A percentile compares a stretch with the other conserved stretches of the same genome.
Conservation (phyloP, 2,888 invertebrate genomes). For the Euzetes globulus region DNA sequence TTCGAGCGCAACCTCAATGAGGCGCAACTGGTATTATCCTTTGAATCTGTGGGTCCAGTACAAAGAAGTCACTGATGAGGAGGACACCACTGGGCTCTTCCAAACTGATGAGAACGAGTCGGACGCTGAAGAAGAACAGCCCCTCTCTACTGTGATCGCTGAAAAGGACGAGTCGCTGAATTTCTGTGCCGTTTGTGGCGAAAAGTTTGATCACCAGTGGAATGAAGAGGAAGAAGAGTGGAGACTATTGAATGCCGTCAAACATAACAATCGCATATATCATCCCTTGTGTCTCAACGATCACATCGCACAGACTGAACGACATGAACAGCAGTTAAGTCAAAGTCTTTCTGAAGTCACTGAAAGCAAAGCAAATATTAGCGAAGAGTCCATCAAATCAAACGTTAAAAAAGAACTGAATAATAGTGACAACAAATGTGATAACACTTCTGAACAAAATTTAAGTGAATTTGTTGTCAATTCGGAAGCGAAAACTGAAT, state of each 20-base stretch:
- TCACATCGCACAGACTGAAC: conserved; percentile 4
- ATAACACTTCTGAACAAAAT: neutral
- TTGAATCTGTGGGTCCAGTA: conserved; percentile 34
- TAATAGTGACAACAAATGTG: conserved; percentile 8
- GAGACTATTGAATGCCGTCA: conserved; percentile 73
- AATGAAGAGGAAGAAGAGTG: conserved; percentile 96
- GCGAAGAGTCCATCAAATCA: conserved; percentile 7
- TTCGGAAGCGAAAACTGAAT: neutral
- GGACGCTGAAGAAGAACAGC: conserved; percentile 10
- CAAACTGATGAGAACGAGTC: neutral
- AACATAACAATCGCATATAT: conserved; percentile 38
- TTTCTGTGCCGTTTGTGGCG: conserved; percentile 79
- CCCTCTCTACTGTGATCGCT: conserved; percentile 29
- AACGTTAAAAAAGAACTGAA: neutral
- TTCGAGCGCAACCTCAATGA: neutral
- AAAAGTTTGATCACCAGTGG: conserved; percentile 88
- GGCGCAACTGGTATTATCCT: conserved; percentile 33
- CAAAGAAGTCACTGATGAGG: conserved; percentile 49
- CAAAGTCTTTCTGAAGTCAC: neutral
- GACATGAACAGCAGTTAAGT: neutral
- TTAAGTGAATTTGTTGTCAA: neutral
- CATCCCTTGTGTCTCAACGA: conserved; percentile 38
- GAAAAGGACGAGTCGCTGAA: conserved; percentile 30
- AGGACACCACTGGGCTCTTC: conserved; percentile 54
- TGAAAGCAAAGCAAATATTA: neutral